Evolutionary conservation across 92 coral and sea anemone genomes (phyloP), one percentile per base, ranked within the genome.

Genomic region (Hydrozoanthus gracilis): DNA sequence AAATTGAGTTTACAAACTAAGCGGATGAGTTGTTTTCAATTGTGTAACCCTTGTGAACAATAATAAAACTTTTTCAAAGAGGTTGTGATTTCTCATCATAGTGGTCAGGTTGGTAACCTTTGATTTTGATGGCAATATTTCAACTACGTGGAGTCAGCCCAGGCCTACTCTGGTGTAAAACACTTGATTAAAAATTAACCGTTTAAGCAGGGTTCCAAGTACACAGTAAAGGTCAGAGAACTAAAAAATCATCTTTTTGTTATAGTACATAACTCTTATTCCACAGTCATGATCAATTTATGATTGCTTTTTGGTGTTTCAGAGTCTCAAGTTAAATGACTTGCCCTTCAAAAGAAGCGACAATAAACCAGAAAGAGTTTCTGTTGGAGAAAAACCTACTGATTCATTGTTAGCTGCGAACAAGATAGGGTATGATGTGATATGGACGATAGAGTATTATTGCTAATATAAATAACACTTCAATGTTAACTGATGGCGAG

Each of bases 351-450:
- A 67, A 65, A 17, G n/a, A 27, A 80, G 18, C 44, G 5, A 39
- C 12, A 47, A 13, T 27, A 80, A 65, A 65, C 18, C 9, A 16
- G 61, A 5, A 4, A 9, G 69, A 0, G 35, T 12, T 10, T 15
- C 69, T 20, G 6, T 16, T 52, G 85, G 61, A 10, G 85, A 64
- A 27, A 80, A 80, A 47, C 49, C 85, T 39, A 4, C 11, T 5
- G 45, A 48, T 60, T 17, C 74, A 17, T 62, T 80, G 44, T 8
- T 80, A 17, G 49, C 74, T 10, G 46, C 46, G 18, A 46, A 7
- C 62, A 80, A 80, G 17, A 17, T 35, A 46, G 17, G 85, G 85
- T 80, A 68, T 68, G 73, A 8, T 3, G 48, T 27, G 39, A 27
- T 27, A 27, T 27, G 39, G 39, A 27, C 44, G 18, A 14, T 16